A percentile compares a stretch with the other conserved stretches of the same genome.
Conservation (phyloP, 2,797 vertebrate species). For the Sebastes kiyomatsui region DNA sequence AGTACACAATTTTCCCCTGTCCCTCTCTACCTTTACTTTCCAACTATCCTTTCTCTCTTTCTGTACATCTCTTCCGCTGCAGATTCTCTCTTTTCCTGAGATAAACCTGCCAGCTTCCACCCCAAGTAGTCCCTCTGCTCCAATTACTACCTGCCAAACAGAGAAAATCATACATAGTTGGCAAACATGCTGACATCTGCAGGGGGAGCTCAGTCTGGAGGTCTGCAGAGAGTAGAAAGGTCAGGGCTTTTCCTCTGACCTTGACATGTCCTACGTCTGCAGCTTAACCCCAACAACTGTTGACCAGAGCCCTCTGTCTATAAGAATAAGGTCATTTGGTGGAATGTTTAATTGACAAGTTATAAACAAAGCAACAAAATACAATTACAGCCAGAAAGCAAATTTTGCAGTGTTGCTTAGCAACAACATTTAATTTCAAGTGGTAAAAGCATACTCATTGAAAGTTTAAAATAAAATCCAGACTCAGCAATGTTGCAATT, state of each 20-base stretch:
- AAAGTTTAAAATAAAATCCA: constrained; percentile 8
- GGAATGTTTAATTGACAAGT: background rate
- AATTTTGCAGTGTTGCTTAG: constrained; percentile 4
- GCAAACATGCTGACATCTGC: constrained; percentile 49
- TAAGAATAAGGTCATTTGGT: background rate
- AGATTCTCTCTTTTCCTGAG: constrained; percentile 57
- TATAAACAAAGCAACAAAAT: constrained; percentile 32
- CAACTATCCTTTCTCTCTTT: background rate
- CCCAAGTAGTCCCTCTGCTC: constrained; percentile 27
- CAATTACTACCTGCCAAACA: constrained; percentile 21
- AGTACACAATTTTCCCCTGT: background rate
- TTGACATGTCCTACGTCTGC: constrained; percentile 48
- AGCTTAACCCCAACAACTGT: constrained; percentile 51
- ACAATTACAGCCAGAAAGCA: background rate
- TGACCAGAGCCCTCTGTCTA: background rate
- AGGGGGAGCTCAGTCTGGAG: constrained; percentile 9
- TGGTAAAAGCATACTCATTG: constrained; percentile 10
- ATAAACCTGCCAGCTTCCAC: constrained; percentile 56
- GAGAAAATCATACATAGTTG: background rate
- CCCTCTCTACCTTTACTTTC: background rate
- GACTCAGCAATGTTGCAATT: background rate
- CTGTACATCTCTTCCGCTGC: constrained; percentile 29
- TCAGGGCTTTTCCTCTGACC: constrained; percentile 58
- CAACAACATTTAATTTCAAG: constrained; percentile 17
- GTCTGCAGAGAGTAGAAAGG: constrained; percentile 43